phyloP scores from a whole-genome alignment of 2,888 invertebrate species.

The Platerodrilus igneus region DNA sequence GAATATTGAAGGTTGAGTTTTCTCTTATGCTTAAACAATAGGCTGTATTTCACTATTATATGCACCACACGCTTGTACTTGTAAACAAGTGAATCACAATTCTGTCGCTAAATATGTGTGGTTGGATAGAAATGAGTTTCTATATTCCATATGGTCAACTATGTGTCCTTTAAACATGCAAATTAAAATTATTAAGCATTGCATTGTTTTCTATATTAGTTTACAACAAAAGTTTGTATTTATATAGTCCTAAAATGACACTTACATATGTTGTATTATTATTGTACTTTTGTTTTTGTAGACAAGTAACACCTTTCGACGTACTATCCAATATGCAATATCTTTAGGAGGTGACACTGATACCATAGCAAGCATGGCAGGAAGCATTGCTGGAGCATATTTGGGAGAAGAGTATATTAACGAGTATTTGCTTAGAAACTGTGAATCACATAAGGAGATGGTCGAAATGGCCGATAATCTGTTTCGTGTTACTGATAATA shows the following conservation, averaged over 20 bases:
- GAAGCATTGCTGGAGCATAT: constrained; percentile 64
- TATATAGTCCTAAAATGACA: too few relatives aligned
- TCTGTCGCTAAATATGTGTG: too few relatives aligned
- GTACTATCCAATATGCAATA: constrained; percentile 65
- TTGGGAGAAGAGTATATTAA: constrained; percentile 57
- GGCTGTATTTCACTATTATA: too few relatives aligned
- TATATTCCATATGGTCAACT: too few relatives aligned
- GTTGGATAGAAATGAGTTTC: too few relatives aligned
- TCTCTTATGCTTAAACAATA: too few relatives aligned
- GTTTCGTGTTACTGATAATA: constrained; percentile 14
- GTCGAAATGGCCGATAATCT: constrained; percentile 53
- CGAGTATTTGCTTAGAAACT: constrained; percentile 52
- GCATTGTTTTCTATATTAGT: background rate
- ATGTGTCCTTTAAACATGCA: too few relatives aligned
- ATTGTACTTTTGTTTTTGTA: constrained; percentile 37
- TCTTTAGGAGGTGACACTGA: constrained; percentile 73
- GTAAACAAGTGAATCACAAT: too few relatives aligned
- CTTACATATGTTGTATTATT: background rate
- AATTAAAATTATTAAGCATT: too few relatives aligned
- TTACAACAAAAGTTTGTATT: background rate
- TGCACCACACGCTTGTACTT: too few relatives aligned
- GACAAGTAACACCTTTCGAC: constrained; percentile 56
- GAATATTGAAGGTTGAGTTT: too few relatives aligned
- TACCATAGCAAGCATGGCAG: constrained; percentile 72
- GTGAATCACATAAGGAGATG: constrained; percentile 56